phyloP scores from a whole-genome alignment of 2,888 invertebrate species.

The Caenorhabditis sp. region DNA sequence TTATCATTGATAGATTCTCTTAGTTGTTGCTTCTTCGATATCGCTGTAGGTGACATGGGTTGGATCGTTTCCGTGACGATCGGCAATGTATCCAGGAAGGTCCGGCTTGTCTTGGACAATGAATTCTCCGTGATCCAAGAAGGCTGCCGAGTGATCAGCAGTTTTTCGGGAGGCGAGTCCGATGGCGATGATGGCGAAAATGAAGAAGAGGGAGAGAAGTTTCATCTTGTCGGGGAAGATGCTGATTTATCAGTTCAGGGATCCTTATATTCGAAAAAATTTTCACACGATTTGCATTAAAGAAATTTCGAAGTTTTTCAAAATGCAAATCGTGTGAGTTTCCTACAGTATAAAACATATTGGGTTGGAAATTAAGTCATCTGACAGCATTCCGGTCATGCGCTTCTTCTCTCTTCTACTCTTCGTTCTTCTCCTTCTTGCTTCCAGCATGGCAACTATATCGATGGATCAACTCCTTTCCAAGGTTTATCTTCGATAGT shows the following conservation, averaged over 20 bases:
- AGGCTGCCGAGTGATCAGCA: background rate
- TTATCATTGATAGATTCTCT: conserved; percentile 21
- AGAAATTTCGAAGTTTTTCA: conserved; percentile 1
- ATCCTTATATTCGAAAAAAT: background rate
- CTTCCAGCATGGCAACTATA: background rate
- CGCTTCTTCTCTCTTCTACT: conserved; percentile 2
- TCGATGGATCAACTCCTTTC: background rate
- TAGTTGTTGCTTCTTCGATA: conserved; percentile 1
- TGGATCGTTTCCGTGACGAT: conserved; percentile 11
- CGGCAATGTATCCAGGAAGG: conserved; percentile 7
- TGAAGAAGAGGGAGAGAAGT: background rate
- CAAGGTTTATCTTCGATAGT: background rate
- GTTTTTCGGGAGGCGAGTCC: background rate
- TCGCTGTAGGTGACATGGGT: conserved; percentile 21
- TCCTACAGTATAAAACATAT: background rate
- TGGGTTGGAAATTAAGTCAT: background rate
- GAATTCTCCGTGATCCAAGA: conserved; percentile 24
- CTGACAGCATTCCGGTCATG: conserved; percentile 9
- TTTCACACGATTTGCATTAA: conserved; percentile 30
- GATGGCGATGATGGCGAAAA: conserved; percentile 2
- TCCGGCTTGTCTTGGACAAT: conserved; percentile 16
- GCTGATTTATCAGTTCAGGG: background rate
- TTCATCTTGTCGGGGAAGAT: conserved; percentile 11
- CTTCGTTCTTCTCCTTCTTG: background rate
- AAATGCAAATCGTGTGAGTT: conserved; percentile 25